Conservation (phyloP, 1,140 invertebrate genomes). For the Batillaria attramentaria region DNA sequence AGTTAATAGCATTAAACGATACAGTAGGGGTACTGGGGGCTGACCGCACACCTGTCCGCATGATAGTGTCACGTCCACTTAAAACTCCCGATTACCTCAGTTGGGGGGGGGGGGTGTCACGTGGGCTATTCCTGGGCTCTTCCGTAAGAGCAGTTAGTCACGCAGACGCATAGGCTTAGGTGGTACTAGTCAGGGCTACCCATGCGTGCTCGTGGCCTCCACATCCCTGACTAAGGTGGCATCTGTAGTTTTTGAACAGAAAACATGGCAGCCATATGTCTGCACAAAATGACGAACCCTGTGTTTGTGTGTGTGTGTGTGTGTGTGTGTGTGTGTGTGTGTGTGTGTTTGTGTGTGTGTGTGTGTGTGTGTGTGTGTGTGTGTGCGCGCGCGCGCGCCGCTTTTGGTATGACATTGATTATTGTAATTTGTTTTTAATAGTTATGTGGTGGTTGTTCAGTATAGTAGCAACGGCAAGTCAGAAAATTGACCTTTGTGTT, state of each 20-base stretch:
- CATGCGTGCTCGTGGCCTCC: not conserved
- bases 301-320: not conserved
- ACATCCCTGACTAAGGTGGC: not conserved
- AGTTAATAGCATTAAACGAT: not conserved
- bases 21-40: too few species aligned
- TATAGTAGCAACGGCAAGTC: not conserved
- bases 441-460: not conserved
- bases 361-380: constrained; percentile 13
- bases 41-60: too few species aligned
- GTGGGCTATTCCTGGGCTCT: not conserved
- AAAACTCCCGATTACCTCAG: too few species aligned
- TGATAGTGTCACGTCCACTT: too few species aligned
- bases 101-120: too few species aligned
- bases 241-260: not conserved
- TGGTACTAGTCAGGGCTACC: not conserved
- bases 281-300: too few species aligned
- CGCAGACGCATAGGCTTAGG: not conserved
- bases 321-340: not conserved
- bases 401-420: not conserved
- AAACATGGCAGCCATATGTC: not conserved
- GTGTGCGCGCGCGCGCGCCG: not conserved
- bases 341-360: not conserved
- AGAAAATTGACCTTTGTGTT: too few species aligned
- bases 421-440: not conserved
- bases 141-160: not conserved